Evolutionary conservation across 2,797 vertebrate genomes (phyloP), one percentile per base, ranked within the genome.

Genomic region (Semaprochilodus insignis): DNA sequence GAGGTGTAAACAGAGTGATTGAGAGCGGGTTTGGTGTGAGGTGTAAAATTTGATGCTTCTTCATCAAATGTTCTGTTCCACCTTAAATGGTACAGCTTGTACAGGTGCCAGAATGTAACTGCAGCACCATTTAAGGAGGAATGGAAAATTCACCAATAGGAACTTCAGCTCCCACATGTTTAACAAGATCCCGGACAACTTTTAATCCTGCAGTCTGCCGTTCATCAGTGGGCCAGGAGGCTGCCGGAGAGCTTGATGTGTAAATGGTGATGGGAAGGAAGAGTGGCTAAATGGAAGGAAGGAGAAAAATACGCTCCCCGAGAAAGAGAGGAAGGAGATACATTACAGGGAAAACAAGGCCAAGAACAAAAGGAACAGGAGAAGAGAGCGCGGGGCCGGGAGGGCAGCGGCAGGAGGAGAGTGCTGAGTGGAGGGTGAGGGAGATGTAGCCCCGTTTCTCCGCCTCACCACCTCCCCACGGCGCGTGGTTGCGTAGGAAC

Each of bases 391-490:
- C 54, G 19, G 54, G 72, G 31, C 7, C 5, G 51, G 31, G 23
- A 54, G 48, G 70, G 48, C 17, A 72, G 15, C 27, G 40, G 48
- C 48, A 73, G 71, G 52, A 73, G 25, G 51, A 55, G 25, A 73
- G 66, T 31, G 31, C 52, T 54, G 57, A 16, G 86, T 84, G 71
- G 40, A 79, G 69, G 44, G 57, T 71, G 40, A 80, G 40, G 72
- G 40, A 62, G 19, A 27, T 21, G 87, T 86, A 77, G 89, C 89
- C 89, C 91, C 85, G 89, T 91, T 93, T 92, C 92, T 10, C 74
- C 59, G 59, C 57, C 77, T 83, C 76, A 76, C 51, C 77, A 94
- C 91, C 93, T 93, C 89, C 89, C 91, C 91, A 89, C 75, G 78
- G 59, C 74, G 81, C 71, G 31, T 78, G 77, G 85, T 87, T 87